phyloP scores from a whole-genome alignment of 2,888 invertebrate species.

The Drosophila paranaensis region DNA sequence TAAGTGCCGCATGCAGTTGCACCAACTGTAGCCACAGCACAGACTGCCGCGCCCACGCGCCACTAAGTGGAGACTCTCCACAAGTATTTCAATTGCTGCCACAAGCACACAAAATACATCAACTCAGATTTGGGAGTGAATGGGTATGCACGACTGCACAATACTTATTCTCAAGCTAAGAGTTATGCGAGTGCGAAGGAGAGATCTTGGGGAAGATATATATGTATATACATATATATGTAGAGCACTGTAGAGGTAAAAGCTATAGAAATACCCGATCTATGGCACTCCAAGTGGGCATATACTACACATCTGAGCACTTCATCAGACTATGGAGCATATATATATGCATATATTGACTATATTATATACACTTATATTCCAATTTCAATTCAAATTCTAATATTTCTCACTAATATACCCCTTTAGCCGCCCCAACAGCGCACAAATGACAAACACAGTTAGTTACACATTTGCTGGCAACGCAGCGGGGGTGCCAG shows the following conservation, averaged over 20 bases:
- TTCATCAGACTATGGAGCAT: no score
- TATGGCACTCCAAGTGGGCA: no score
- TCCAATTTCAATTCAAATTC: no score
- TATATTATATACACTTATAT: no score
- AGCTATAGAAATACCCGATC: no score
- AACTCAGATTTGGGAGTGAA: background rate
- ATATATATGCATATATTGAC: no score
- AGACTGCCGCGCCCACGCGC: constrained; percentile 10
- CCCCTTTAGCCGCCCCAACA: background rate
- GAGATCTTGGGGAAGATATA: no score
- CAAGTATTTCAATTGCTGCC: background rate
- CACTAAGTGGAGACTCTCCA: constrained; percentile 10
- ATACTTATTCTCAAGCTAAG: background rate
- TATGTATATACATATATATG: background rate
- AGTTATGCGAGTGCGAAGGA: no score
- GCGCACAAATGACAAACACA: constrained; percentile 5
- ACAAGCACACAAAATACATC: constrained; percentile 3
- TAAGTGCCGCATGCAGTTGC: constrained; percentile 34
- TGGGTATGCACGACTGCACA: background rate
- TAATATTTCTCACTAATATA: background rate
- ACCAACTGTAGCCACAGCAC: constrained; percentile 7
- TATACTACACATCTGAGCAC: no score
- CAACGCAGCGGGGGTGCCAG: background rate
- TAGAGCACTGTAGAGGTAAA: no score
- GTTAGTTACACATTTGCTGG: constrained; percentile 19